Evolutionary conservation across 1,140 invertebrate genomes (phyloP).

Genomic region (Bathynomus jamesi): DNA sequence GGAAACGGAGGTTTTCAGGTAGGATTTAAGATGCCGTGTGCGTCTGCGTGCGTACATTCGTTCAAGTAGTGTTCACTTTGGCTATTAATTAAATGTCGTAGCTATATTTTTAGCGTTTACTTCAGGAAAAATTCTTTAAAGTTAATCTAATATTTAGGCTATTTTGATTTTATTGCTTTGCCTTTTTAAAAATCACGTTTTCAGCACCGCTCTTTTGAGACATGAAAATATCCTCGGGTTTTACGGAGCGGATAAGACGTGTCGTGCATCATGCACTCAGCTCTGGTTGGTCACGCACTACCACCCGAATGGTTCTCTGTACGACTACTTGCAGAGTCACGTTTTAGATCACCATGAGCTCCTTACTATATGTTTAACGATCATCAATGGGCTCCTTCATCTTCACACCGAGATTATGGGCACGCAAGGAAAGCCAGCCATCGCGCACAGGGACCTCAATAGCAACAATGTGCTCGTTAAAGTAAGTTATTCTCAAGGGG

Average conservation of each 20-base stretch:
- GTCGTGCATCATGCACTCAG: slow-evolving; percentile 71
- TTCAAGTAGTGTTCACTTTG: no score
- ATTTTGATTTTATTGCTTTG: not conserved
- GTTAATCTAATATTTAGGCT: not conserved
- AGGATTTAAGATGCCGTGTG: slow-evolving; percentile 37
- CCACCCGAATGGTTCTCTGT: slow-evolving; percentile 86
- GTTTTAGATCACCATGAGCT: slow-evolving; percentile 54
- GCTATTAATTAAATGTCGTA: slow-evolving; percentile 36
- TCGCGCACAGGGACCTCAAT: slow-evolving; percentile 91
- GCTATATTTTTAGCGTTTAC: not conserved
- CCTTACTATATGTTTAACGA: slow-evolving; percentile 39
- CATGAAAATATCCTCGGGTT: slow-evolving; percentile 87
- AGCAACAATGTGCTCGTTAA: slow-evolving; percentile 93
- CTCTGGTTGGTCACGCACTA: slow-evolving; percentile 88
- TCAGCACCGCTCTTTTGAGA: slow-evolving; percentile 61
- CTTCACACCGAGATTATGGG: slow-evolving; percentile 88
- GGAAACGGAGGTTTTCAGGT: slow-evolving; percentile 84
- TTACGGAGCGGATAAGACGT: slow-evolving; percentile 83
- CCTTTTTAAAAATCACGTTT: slow-evolving; percentile 28
- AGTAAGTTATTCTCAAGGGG: no score
- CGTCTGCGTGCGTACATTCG: no score
- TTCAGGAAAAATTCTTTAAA: not conserved
- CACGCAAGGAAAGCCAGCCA: slow-evolving; percentile 61
- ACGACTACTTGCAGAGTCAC: slow-evolving; percentile 74
- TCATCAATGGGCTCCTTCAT: slow-evolving; percentile 74